Evolutionary conservation across 2,113 vertebrate genomes (phyloP), one percentile per base, ranked within the genome.

Genomic region (Hippocampus abdominalis): DNA sequence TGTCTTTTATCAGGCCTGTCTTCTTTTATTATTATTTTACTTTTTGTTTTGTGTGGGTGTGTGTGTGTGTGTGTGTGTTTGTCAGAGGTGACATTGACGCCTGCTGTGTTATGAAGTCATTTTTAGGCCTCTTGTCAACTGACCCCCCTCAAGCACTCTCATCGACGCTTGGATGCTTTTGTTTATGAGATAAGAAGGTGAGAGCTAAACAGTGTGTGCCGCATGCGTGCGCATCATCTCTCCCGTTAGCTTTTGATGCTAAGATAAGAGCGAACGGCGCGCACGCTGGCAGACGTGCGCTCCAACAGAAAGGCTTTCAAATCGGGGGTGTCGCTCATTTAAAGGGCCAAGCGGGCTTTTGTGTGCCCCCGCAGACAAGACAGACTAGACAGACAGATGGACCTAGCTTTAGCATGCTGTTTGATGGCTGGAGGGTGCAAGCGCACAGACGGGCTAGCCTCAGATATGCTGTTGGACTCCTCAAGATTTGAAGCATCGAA

Each of bases 151-250:
- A 64, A 64, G 25, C 39, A 67, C 40, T 64, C n/a, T 76, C 57
- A 65, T 54, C 46, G 75, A 60, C 73, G 77, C 78, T 78, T 70
- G 46, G 70, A 66, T 81, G 83, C 69, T 69, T 75, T 65, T 67
- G 75, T 70, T 76, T 32, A 57, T 68, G 77, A 89, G 89, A 92
- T 91, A 90, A 87, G 88, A 75, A 90, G 87, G 87, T 88, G 88
- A 88, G 85, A 89, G 82, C 75, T 87, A 88, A 90, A 89, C 82
- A 86, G 64, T 67, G 51, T 69, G 46, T n/a, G 60, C 32, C 21
- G 36, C 3, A 29, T 59, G 56, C 27, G 13, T 9, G 16, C 1
- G 16, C 8, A 11, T 76, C 71, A 78, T 65, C 66, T 32, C 77
- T 61, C 72, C 83, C 76, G 60, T 70, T 75, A 75, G 62, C 78